These are phyloP conservation scores for Danio choprae DNA, from an alignment of 2,797 vertebrate species.

Conservation along the genomic window DNA sequence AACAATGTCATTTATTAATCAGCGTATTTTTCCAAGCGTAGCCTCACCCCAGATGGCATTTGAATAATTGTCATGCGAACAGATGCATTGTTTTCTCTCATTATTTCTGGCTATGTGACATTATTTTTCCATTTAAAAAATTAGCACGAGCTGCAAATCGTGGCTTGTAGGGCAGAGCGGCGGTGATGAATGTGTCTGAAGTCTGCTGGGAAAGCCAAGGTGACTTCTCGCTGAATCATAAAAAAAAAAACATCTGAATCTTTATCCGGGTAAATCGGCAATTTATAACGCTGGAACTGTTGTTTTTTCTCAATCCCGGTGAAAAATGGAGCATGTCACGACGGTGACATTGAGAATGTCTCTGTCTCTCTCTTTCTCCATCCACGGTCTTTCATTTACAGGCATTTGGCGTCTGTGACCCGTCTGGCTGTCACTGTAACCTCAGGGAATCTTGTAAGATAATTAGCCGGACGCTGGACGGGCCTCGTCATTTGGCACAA, in stretches of 20 bases:
- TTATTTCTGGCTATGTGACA: constrained; percentile 42
- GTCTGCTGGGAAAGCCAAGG: constrained; percentile 54
- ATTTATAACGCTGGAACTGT: constrained; percentile 54
- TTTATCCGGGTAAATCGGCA: constrained; percentile 59
- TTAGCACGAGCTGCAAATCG: constrained; percentile 40
- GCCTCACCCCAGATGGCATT: constrained; percentile 57
- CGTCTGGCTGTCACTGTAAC: constrained; percentile 65
- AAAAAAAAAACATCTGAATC: constrained; percentile 27
- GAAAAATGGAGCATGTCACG: constrained; percentile 64
- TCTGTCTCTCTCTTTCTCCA: constrained; percentile 19
- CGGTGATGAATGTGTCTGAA: constrained; percentile 37
- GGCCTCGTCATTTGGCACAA: constrained; percentile 60
- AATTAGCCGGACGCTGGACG: constrained; percentile 66
- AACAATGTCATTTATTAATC: constrained; percentile 55
- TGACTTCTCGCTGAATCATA: constrained; percentile 59
- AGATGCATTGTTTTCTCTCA: constrained; percentile 49
- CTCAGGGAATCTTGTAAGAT: constrained; percentile 68
- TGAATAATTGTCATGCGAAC: constrained; percentile 49
- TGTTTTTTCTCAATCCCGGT: constrained; percentile 58
- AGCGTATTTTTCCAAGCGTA: constrained; percentile 48
- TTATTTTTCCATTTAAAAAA: constrained; percentile 37
- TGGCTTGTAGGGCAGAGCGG: constrained; percentile 34
- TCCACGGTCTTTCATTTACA: constrained; percentile 36
- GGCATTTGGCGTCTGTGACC: constrained; percentile 59
- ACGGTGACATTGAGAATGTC: constrained; percentile 63